Percentiles rank a stretch among this genome's conserved stretches.
These are phyloP conservation scores for Papilio elwesi DNA, from an alignment of 2,888 invertebrate genomes.

Conservation along the genomic window DNA sequence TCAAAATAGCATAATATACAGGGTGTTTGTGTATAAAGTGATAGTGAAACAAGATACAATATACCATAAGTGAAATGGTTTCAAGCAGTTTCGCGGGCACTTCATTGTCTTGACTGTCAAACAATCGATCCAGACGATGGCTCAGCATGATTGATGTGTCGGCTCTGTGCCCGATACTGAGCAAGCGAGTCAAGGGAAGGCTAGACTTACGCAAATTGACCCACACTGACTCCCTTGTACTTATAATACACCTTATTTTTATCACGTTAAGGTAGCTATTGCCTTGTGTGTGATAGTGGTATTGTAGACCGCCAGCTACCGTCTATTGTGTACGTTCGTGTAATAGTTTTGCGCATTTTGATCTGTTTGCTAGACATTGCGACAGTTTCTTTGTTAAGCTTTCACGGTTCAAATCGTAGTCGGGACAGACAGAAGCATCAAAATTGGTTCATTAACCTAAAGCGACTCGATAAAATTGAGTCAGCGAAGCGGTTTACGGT, in stretches of 20 bases:
- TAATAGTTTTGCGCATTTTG: not conserved
- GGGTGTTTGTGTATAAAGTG: too few species aligned
- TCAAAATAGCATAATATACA: too few species aligned
- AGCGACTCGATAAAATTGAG: too few species aligned
- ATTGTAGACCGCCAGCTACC: not conserved
- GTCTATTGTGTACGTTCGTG: constrained; percentile 14
- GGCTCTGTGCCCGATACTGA: constrained; percentile 61
- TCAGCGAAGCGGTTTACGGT: too few species aligned
- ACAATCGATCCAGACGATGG: constrained; percentile 28
- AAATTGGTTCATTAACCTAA: too few species aligned
- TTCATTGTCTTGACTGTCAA: constrained; percentile 24
- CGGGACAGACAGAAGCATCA: not conserved
- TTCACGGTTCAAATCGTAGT: not conserved
- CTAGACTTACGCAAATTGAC: constrained; percentile 58
- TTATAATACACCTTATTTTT: not conserved
- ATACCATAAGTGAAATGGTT: not conserved
- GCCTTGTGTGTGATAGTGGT: not conserved
- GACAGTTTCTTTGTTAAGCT: not conserved
- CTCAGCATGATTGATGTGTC: constrained; percentile 55
- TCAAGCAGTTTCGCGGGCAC: not conserved
- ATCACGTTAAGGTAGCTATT: not conserved
- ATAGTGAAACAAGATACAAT: too few species aligned
- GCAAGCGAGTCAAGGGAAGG: constrained; percentile 69
- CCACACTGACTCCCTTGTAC: constrained; percentile 23
- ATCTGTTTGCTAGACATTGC: constrained; percentile 5